phyloP scores from a whole-genome alignment of 2,113 vertebrate species.

The Rhineura floridana region DNA sequence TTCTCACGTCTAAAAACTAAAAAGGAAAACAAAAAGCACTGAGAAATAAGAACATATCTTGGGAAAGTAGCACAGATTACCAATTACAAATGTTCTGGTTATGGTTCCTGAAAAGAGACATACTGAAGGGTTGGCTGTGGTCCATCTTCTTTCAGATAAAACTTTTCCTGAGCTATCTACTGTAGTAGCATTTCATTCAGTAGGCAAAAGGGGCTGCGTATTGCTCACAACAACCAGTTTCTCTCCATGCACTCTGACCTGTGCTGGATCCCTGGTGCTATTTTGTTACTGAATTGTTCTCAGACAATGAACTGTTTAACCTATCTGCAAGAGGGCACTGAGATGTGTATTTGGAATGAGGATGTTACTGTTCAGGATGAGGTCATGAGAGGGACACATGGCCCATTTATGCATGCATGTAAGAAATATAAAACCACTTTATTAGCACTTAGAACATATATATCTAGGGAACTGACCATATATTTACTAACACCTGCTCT shows the following conservation, averaged over 20 bases:
- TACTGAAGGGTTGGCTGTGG: not conserved
- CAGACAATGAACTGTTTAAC: not conserved
- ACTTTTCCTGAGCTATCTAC: not conserved
- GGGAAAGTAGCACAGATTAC: not conserved
- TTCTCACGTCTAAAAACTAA: slow-evolving; percentile 45
- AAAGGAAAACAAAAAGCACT: not conserved
- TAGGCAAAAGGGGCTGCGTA: not conserved
- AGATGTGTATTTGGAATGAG: not conserved
- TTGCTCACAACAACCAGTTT: not conserved
- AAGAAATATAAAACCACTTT: no score
- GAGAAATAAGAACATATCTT: not conserved
- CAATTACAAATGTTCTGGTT: not conserved
- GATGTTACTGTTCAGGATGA: not conserved
- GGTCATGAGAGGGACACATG: not conserved
- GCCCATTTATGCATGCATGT: not conserved
- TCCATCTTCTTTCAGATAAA: not conserved
- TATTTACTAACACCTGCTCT: no score
- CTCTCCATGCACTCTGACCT: not conserved
- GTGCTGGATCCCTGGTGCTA: not conserved
- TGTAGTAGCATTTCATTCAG: not conserved
- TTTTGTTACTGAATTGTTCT: not conserved
- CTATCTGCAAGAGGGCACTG: not conserved
- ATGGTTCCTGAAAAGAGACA: not conserved
- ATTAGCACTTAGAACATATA: no score
- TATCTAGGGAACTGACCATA: no score